Evolutionary conservation across 2,797 vertebrate species (phyloP).

Genomic region (Todus mexicanus): DNA sequence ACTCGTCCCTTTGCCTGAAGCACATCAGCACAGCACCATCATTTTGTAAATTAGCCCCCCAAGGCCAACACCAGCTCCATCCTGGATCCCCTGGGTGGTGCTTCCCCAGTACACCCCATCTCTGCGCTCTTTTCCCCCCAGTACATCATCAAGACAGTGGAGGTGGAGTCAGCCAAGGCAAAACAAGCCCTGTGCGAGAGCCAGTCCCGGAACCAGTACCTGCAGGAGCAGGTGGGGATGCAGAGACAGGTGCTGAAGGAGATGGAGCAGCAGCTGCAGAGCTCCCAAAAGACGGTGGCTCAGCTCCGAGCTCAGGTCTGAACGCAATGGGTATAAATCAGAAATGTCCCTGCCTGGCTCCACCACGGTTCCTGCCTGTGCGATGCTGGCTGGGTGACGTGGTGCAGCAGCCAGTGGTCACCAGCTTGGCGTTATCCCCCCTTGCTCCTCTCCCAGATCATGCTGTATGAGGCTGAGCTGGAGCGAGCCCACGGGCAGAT

Average conservation of each 20-base stretch:
- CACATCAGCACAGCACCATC: accelerated
- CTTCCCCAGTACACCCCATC: neutral
- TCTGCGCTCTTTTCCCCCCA: slow-evolving; percentile 8
- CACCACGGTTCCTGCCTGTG: accelerated
- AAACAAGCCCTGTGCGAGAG: slow-evolving; percentile 81
- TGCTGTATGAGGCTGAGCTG: slow-evolving; percentile 88
- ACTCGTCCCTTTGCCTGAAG: neutral
- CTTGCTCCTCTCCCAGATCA: slow-evolving; percentile 74
- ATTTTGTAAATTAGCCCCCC: neutral
- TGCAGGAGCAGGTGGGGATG: slow-evolving; percentile 89
- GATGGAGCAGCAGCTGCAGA: slow-evolving; percentile 89
- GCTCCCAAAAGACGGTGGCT: slow-evolving; percentile 80
- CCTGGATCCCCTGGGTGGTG: neutral
- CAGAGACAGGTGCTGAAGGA: slow-evolving; percentile 88
- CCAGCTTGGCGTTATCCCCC: accelerated
- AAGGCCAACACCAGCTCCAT: neutral
- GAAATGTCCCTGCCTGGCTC: accelerated
- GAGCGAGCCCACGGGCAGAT: slow-evolving; percentile 87
- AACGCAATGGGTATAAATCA: accelerated
- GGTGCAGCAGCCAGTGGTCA: accelerated
- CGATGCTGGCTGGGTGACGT: accelerated
- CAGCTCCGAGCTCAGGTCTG: slow-evolving; percentile 89
- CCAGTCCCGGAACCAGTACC: slow-evolving; percentile 81
- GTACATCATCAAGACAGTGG: slow-evolving; percentile 84
- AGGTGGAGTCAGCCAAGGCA: slow-evolving; percentile 83